Base-by-base conservation (phyloP, 2,113 vertebrate genomes). In the Corythoichthys haematopterus region DNA sequence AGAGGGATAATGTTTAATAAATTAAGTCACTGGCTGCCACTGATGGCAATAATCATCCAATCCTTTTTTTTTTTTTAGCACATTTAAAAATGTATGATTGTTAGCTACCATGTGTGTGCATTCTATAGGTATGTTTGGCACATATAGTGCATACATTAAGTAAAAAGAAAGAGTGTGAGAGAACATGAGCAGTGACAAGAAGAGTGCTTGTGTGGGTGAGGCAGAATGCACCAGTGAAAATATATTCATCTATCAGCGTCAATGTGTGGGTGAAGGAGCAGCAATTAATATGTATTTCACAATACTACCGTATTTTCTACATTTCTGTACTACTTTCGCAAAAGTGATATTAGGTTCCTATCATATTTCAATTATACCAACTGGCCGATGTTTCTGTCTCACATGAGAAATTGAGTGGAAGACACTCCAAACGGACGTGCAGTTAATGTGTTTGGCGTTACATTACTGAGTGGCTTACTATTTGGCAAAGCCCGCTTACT, bases 161-260 rank as follows among this genome's bases (percentile, higher is more conserved):
- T 72, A 61, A 66, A 40, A 56, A 62, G 60, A 20, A 28, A 37
- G 57, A 36, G 69, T 36, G 74, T 35, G 76, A 71, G 68, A 76
- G 55, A 65, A 77, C 40, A 70, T 13, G 64, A 73, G 11, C 35
- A 72, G 69, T 73, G 68, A 67, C 50, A 80, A 66, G 73, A 67
- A 77, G 28, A 74, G 70, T 52, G 67, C 69, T 81, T 88, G 79
- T 84, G 88, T 88, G 87, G 84, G 84, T 75, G 88, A 88, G 68
- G 80, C 68, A 84, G 74, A 87, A 83, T 64, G 75, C 75, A 78
- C 76, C 70, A 71, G 79, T 84, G 81, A 77, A 87, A 87, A 90
- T 83, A 75, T 80, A 85, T 87, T 88, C 82, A 87, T 85, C 83
- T 60, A 62, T 79, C 76, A 68, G 78, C 58, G 40, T 84, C 83